Evolutionary conservation across 1,140 invertebrate genomes (phyloP), one percentile per base, ranked within the genome.

Genomic region (Euura lappo): DNA sequence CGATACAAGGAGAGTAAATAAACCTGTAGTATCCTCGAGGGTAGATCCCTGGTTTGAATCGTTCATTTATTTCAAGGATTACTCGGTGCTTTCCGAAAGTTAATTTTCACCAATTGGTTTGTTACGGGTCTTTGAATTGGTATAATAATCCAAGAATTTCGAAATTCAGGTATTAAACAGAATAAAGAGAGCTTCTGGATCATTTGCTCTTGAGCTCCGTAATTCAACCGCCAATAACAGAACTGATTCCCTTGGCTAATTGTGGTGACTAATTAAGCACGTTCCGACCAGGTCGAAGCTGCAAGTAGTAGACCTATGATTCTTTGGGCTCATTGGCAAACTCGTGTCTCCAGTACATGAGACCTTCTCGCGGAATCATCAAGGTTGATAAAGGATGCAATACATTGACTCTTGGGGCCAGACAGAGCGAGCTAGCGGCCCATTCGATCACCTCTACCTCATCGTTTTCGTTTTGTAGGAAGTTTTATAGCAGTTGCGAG

Each of bases 401-500:
- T 6, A 11, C 51, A 3, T 60, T 6, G 51, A n/a, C 51, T 60
- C 51, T 60, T 60, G 13, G 28, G 28, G 28, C 28, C 28, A 28
- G 28, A 28, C 28, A 28, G 28, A 28, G 28, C 28, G 28, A 60
- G 13, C 51, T n/a, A 60, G 51, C 13, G 8, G 13, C 8, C 51
- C 51, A 60, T 8, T 60, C 51, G 51, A 60, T 60, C 8, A 11
- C 51, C 13, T 11, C 51, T n/a, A 11, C 8, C 8, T n/a, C 3
- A 5, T 60, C 8, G 76, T 74, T 76, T 79, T 83, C 81, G 78
- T 82, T 82, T 83, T 81, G 77, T 65, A 72, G 65, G 47, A 77
- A 80, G 78, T 83, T 82, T 83, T 81, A 77, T 80, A 77, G 79
- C 76, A 71, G 65, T 71, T 81, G 82, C 80, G 81, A 80, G 80